phyloP scores from a whole-genome alignment of 1,140 invertebrate species.

The Lucilia cuprina region DNA sequence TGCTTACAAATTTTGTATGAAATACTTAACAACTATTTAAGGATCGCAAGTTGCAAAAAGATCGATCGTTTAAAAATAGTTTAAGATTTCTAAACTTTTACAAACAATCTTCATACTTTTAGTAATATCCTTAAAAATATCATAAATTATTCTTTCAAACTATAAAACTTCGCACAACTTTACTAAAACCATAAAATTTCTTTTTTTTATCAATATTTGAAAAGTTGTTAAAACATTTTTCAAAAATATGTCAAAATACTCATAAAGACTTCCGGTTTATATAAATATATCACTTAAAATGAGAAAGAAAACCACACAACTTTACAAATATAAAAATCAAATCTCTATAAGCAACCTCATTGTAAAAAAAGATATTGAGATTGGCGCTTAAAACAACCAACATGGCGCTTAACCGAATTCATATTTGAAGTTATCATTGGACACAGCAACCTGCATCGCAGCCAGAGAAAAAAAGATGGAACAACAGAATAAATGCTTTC shows the following conservation, averaged over 20 bases:
- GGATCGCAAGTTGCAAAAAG: too few species aligned
- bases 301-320: not conserved
- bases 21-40: too few species aligned
- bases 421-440: not conserved
- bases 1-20: too few species aligned
- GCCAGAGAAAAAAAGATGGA: not conserved
- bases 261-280: constrained; percentile 24
- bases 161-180: too few species aligned
- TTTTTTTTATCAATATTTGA: not conserved
- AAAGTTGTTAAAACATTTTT: not conserved
- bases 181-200: not conserved
- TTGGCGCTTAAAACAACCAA: not conserved
- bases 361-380: not conserved
- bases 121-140: too few species aligned
- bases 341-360: not conserved
- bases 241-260: constrained; percentile 20
- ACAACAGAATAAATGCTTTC: not conserved
- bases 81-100: too few species aligned
- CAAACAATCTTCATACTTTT: too few species aligned
- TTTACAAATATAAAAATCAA: not conserved
- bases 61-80: too few species aligned
- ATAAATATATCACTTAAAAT: not conserved
- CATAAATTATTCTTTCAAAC: too few species aligned
- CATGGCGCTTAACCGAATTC: not conserved
- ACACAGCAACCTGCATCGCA: not conserved